Percentiles rank a stretch among this genome's conserved stretches.
phyloP scores from a whole-genome alignment of 2,888 invertebrate species.

The Megaustenia siamemsis region DNA sequence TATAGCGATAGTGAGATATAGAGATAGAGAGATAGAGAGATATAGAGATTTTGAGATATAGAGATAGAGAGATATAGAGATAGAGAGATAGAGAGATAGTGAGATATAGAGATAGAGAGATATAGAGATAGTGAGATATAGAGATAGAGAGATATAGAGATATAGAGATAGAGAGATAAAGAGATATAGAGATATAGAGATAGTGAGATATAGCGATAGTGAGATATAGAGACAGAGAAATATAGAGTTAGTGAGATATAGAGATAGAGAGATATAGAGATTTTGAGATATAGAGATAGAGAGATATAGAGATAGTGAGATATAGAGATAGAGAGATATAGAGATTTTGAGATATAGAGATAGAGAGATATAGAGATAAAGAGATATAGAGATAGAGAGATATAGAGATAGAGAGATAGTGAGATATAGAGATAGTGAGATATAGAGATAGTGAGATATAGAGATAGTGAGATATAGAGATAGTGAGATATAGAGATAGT shows the following conservation, averaged over 20 bases:
- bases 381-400: background rate
- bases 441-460: too few species aligned
- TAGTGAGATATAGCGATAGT: too few species aligned
- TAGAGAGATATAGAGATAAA: background rate
- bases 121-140: background rate
- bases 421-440: background rate
- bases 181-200: too few species aligned
- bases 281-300: background rate
- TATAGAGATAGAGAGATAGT: background rate
- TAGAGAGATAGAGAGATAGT: background rate
- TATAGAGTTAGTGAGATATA: background rate
- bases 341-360: background rate
- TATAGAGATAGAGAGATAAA: background rate
- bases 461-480: background rate
- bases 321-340: too few species aligned
- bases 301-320: background rate
- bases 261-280: background rate
- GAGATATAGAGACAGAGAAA: background rate
- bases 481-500: background rate
- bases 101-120: background rate
- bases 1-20: background rate
- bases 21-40: background rate
- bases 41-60: too few species aligned
- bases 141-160: background rate
- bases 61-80: too few species aligned